Conservation (phyloP, 2,888 invertebrate species). For the Nezara viridula region DNA sequence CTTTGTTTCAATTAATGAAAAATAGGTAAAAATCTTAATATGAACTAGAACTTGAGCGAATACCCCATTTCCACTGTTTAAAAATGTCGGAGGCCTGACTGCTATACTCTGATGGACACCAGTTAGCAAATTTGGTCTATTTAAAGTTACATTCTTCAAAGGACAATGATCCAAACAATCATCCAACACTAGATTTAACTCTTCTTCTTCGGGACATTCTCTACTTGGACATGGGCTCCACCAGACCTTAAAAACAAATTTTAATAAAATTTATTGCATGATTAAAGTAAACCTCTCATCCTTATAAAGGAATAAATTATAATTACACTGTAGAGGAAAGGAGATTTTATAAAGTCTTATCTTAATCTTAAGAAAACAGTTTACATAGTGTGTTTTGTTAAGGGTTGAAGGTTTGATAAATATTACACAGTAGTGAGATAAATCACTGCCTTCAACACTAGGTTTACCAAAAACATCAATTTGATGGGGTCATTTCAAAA, state of each 20-base stretch:
- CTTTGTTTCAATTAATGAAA: neutral
- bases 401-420: neutral
- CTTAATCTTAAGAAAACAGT: constrained; percentile 44
- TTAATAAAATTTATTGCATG: neutral
- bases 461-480: neutral
- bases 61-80: constrained; percentile 61
- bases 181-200: constrained; percentile 80
- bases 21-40: neutral
- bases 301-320: constrained; percentile 27
- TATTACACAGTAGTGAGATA: constrained; percentile 5
- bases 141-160: constrained; percentile 67
- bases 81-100: constrained; percentile 66
- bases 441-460: constrained; percentile 1
- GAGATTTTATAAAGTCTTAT: constrained; percentile 37
- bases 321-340: neutral
- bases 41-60: neutral
- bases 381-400: constrained; percentile 14
- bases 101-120: constrained; percentile 67
- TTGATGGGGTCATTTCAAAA: neutral
- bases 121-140: constrained; percentile 60
- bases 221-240: constrained; percentile 87
- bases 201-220: constrained; percentile 83
- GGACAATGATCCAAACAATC: constrained; percentile 82
- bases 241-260: constrained; percentile 76
- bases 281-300: constrained; percentile 17